These are phyloP conservation scores for Rhyzopertha dominica DNA, from an alignment of 1,140 invertebrate genomes.

Conservation along the genomic window DNA sequence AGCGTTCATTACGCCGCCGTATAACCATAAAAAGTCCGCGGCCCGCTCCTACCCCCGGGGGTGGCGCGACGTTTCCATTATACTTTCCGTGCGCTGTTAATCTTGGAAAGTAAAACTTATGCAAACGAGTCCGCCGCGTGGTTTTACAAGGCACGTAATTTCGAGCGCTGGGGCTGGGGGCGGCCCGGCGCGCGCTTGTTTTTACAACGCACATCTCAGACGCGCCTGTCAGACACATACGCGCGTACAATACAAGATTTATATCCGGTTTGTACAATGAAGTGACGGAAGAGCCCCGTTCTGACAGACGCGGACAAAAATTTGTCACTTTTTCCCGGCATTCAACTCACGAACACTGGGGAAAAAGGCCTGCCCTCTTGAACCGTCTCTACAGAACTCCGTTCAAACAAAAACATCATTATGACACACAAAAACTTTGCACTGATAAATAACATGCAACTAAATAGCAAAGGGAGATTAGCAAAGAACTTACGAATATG, in stretches of 20 bases:
- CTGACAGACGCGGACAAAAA: no score
- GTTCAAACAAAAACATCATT: no score
- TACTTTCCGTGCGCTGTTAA: constrained; percentile 40
- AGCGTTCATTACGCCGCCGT: constrained; percentile 36
- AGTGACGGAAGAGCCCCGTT: no score
- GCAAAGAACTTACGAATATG: no score
- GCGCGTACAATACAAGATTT: constrained; percentile 29
- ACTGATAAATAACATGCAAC: no score
- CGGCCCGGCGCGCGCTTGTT: constrained; percentile 20
- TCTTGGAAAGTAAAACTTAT: constrained; percentile 44
- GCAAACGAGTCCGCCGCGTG: constrained; percentile 40
- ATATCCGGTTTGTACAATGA: constrained; percentile 20
- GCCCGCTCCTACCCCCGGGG: constrained; percentile 7
- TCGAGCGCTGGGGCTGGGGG: constrained; percentile 21
- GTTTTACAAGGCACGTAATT: constrained; percentile 43
- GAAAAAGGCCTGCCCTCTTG: no score
- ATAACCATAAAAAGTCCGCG: constrained; percentile 37
- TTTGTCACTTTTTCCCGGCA: no score
- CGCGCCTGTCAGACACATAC: constrained; percentile 23
- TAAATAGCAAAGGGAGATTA: no score
- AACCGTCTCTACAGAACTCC: no score
- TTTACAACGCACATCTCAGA: constrained; percentile 23
- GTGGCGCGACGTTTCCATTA: constrained; percentile 34
- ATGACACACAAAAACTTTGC: no score
- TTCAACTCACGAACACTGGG: no score